phyloP scores from a whole-genome alignment of 2,888 invertebrate genomes.

The Macaria notata region DNA sequence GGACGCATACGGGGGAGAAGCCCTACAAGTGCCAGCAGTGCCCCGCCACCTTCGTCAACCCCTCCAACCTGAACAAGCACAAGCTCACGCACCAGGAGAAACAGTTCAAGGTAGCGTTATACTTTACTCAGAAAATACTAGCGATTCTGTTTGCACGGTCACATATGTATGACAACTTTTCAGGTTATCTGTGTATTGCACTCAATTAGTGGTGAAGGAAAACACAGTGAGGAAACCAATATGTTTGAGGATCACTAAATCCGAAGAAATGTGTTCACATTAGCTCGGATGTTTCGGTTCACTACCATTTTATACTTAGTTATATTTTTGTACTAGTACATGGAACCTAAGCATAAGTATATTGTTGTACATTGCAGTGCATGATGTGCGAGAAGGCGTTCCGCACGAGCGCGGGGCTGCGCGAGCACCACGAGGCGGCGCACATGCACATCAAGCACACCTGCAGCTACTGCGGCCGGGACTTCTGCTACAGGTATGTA shows the following conservation, averaged over 20 bases:
- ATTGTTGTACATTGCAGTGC: slow-evolving; percentile 47
- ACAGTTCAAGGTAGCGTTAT: slow-evolving; percentile 62
- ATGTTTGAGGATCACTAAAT: no score
- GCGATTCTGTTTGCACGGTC: no score
- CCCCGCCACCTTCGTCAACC: slow-evolving; percentile 83
- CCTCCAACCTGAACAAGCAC: slow-evolving; percentile 86
- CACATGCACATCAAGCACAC: slow-evolving; percentile 78
- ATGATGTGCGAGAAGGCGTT: slow-evolving; percentile 70
- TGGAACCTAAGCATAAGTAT: no score
- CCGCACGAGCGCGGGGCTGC: slow-evolving; percentile 69
- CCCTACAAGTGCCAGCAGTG: slow-evolving; percentile 78
- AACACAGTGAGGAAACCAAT: no score
- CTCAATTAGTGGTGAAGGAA: no score
- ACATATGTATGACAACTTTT: no score
- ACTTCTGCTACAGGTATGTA: slow-evolving; percentile 73
- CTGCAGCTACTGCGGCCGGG: slow-evolving; percentile 68
- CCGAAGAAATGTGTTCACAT: no score
- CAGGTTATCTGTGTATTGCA: no score
- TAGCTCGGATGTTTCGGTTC: no score
- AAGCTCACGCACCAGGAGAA: slow-evolving; percentile 81
- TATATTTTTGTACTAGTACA: no score
- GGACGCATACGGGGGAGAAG: slow-evolving; percentile 76
- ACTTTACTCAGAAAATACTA: no score
- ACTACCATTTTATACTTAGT: no score
- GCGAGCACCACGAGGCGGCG: slow-evolving; percentile 74